Evolutionary conservation across 2,797 vertebrate genomes (phyloP).

Genomic region (Polyboroides typus): DNA sequence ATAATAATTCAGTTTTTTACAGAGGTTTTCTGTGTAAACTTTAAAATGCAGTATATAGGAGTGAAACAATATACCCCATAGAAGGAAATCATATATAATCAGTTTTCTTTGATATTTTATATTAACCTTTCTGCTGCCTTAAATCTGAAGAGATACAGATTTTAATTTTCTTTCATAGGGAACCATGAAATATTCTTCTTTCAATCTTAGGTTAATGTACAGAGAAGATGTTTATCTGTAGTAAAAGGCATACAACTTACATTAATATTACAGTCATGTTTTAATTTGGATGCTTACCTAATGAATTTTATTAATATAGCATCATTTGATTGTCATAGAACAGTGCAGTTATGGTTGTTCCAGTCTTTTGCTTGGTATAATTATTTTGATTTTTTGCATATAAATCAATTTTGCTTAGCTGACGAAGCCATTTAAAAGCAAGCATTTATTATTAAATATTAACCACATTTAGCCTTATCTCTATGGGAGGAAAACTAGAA

Average conservation of each 20-base stretch:
- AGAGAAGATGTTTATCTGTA: conserved; percentile 35
- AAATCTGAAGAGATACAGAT: conserved; percentile 20
- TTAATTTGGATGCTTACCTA: conserved; percentile 57
- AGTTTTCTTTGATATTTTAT: conserved; percentile 18
- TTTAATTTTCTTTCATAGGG: conserved; percentile 29
- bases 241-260: conserved; percentile 34
- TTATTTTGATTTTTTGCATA: neutral
- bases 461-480: neutral
- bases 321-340: neutral
- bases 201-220: conserved; percentile 24
- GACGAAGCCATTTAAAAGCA: neutral
- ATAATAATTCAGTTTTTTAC: neutral
- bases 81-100: conserved; percentile 13
- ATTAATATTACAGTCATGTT: conserved; percentile 48
- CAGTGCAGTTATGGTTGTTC: neutral
- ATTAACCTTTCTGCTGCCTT: neutral
- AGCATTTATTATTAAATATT: conserved; percentile 1
- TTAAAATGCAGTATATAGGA: conserved; percentile 26
- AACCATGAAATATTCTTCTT: conserved; percentile 5
- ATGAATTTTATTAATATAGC: conserved; percentile 30
- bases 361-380: neutral
- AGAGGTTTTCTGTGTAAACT: neutral
- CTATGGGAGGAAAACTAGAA: neutral
- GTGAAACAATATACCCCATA: neutral
- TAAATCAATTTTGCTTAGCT: neutral